Evolutionary conservation across 2,888 invertebrate species (phyloP).

Genomic region (Zaprionus obscuricornis): DNA sequence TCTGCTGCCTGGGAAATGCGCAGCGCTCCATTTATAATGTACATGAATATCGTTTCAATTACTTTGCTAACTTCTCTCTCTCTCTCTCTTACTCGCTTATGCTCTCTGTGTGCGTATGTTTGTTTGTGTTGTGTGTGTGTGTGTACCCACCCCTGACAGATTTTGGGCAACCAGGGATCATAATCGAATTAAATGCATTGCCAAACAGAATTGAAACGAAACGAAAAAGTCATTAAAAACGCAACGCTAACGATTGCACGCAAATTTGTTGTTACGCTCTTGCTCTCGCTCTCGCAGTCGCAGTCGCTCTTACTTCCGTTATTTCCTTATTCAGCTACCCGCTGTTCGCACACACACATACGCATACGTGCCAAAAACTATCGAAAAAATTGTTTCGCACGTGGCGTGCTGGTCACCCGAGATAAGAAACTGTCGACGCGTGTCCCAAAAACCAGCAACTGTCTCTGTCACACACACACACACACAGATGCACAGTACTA

Average conservation of each 20-base stretch:
- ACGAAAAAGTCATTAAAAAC: conserved; percentile 73
- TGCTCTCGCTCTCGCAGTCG: conserved; percentile 16
- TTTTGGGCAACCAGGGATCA: conserved; percentile 41
- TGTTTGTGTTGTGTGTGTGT: no score
- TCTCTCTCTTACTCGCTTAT: conserved; percentile 14
- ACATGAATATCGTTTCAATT: conserved; percentile 72
- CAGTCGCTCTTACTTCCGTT: conserved; percentile 1
- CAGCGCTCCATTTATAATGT: conserved; percentile 53
- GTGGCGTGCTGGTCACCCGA: conserved; percentile 81
- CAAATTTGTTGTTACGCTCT: conserved; percentile 70
- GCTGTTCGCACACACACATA: conserved; percentile 9
- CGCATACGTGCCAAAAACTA: conserved; percentile 49
- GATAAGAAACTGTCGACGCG: conserved; percentile 81
- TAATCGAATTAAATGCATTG: conserved; percentile 78
- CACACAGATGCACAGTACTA: conserved; percentile 24
- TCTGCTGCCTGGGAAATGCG: conserved; percentile 41
- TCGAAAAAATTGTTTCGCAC: conserved; percentile 52
- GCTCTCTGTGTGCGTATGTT: no score
- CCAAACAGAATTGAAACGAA: conserved; percentile 46
- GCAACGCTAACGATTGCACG: conserved; percentile 70
- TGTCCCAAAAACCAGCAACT: conserved; percentile 53
- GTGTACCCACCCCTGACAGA: conserved; percentile 25
- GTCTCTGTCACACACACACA: conserved; percentile 19
- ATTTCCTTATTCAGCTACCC: conserved; percentile 1
- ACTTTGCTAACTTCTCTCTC: conserved; percentile 44